Evolutionary conservation across 1,140 invertebrate genomes (phyloP).

Genomic region (Arctopsyche grandis): DNA sequence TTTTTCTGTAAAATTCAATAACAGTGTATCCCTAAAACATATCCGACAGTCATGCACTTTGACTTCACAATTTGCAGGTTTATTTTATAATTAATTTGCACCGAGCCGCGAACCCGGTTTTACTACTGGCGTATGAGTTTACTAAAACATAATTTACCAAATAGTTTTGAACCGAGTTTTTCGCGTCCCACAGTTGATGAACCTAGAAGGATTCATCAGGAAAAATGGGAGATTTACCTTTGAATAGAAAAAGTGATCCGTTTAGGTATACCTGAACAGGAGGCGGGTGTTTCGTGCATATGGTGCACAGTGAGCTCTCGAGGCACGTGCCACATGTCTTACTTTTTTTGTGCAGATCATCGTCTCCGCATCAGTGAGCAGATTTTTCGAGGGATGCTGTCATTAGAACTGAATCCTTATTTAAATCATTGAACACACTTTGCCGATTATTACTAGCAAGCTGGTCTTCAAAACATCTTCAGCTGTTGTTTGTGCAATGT

Average conservation of each 20-base stretch:
- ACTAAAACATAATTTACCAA: too few relatives aligned
- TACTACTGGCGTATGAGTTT: too few relatives aligned
- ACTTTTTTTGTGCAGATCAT: constrained; percentile 42
- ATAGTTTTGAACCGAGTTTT: too few relatives aligned
- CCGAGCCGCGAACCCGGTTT: too few relatives aligned
- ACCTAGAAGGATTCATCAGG: background rate
- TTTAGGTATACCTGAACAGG: constrained; percentile 38
- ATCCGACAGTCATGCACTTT: too few relatives aligned
- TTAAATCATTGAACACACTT: background rate
- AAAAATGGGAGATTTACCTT: constrained; percentile 4
- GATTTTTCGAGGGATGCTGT: constrained; percentile 35
- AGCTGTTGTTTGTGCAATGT: too few relatives aligned
- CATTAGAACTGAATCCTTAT: background rate
- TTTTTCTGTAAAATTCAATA: too few relatives aligned
- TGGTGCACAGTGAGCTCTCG: constrained; percentile 35
- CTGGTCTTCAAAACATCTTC: too few relatives aligned
- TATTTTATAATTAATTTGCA: too few relatives aligned
- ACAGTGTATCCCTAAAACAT: too few relatives aligned
- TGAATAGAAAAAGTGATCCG: constrained; percentile 27
- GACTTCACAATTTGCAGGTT: too few relatives aligned
- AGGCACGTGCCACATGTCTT: constrained; percentile 53
- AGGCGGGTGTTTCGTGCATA: constrained; percentile 7
- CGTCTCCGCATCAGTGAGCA: constrained; percentile 37
- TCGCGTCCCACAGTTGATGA: constrained; percentile 4
- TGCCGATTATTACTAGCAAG: too few relatives aligned